Conservation (phyloP, 2,888 invertebrate species). For the Helicoverpa assulta region DNA sequence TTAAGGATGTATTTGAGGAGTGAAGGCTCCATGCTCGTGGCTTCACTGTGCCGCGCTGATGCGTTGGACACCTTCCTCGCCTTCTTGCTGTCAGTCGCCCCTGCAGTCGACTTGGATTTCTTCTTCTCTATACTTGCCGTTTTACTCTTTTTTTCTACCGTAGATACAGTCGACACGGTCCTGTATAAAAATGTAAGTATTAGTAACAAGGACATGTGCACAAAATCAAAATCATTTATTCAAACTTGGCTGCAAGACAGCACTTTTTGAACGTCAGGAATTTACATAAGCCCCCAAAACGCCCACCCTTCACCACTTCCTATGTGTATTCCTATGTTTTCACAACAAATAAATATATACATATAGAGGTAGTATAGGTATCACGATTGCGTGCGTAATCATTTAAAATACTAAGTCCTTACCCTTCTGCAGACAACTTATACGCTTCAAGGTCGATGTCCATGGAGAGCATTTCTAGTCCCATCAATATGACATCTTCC, state of each 20-base stretch:
- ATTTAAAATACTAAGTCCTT: slow-evolving; percentile 11
- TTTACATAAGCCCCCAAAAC: too few species aligned
- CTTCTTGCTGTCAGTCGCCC: slow-evolving; percentile 66
- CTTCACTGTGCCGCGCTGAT: slow-evolving; percentile 73
- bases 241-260: too few species aligned
- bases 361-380: too few species aligned
- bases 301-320: too few species aligned
- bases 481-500: slow-evolving; percentile 84
- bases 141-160: slow-evolving; percentile 75
- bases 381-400: too few species aligned
- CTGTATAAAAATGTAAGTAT: slow-evolving; percentile 56
- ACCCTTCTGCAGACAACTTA: slow-evolving; percentile 72
- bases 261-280: too few species aligned
- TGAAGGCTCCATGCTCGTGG: slow-evolving; percentile 68
- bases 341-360: too few species aligned
- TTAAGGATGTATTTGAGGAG: slow-evolving; percentile 84
- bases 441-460: slow-evolving; percentile 78
- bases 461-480: slow-evolving; percentile 86
- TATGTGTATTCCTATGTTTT: too few species aligned
- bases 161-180: slow-evolving; percentile 73
- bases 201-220: slow-evolving; percentile 1
- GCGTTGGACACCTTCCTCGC: slow-evolving; percentile 71
- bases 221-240: too few species aligned
- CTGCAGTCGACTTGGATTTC: slow-evolving; percentile 63
- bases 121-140: slow-evolving; percentile 71